Evolutionary conservation across 2,797 vertebrate species (phyloP), one percentile per base, ranked within the genome.

Genomic region (Coregonus sp.): DNA sequence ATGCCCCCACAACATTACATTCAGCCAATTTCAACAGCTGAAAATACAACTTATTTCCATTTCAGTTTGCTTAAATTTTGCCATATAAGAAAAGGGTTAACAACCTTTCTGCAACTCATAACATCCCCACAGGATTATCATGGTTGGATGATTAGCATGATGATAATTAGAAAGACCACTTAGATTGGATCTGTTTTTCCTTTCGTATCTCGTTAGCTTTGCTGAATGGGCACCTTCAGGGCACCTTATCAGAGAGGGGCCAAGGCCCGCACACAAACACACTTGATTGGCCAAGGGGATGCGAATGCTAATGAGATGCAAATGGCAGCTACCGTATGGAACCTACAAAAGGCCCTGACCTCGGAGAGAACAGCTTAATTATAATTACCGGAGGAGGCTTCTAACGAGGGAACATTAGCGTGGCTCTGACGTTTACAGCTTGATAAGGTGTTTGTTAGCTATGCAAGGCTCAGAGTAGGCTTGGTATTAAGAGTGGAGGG

Each of bases 351-450:
- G 75, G 47, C 72, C 40, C 56, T 75, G 75, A 74, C 74, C 76
- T 72, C 40, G 12, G 31, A 18, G 29, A 73, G 61, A 35, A n/a
- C 25, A 20, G 56, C 37, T 66, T 75, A 65, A 74, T 75, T 79
- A 54, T 75, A 79, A 75, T 79, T 75, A 75, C 73, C 33, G 68
- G 25, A 71, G 50, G 14, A 65, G 50, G 14, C 18, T 50, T 63
- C 73, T 79, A 72, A 79, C 37, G 73, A 79, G 56, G 50, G 16
- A 16, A 18, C 52, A 29, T 29, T 56, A 35, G 18, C 35, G 18
- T 18, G 63, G 70, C 51, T 51, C 40, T 52, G 20, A 71, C 14
- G 54, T 40, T 47, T 51, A 12, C n/a, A 37, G 20, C 50, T 31
- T 25, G 31, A 59, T 14, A 37, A 35, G 15, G 61, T 65, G 66